Base-by-base conservation (phyloP, 2,888 invertebrate genomes). In the Troglohyphantes excavatus region DNA sequence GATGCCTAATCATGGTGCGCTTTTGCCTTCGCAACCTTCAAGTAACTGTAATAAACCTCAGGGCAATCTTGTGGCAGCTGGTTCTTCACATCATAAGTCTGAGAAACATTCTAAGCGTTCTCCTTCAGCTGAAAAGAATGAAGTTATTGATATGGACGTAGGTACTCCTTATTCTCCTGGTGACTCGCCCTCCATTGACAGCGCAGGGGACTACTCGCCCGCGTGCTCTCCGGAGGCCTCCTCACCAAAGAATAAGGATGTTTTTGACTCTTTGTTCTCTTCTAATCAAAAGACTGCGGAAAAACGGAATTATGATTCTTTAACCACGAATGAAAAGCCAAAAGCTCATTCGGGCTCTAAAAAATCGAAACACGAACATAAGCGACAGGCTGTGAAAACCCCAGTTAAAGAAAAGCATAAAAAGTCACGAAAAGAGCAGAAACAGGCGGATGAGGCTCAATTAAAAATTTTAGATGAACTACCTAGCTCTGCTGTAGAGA, bases 401-500 rank as follows among this genome's bases (percentile, higher is more conserved):
- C 91, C 91, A 63, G 29, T 91, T 21, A 81, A 90, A 11, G 91
- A 91, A 27, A 78, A 91, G 33, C 27, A 53, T 13, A 91, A 88
- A 75, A 82, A 59, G 23, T 21, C 82, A 29, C 81, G 79, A 0
- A 90, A 86, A 75, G 83, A 91, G 17, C 82, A 82, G n/a, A 86
- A 82, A 68, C 26, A 43, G 13, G 53, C 84, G 88, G 97, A 97
- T 93, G 97, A 97, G 92, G 96, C 96, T 93, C 96, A 96, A 93
- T 94, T 97, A 92, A 96, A 90, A 82, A 96, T 97, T 91, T 95
- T 97, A 92, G 98, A 98, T 93, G 98, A 98, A 93, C 94, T 98
- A 93, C 98, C 98, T 43, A 97, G 96, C 94, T 98, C 98, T 75
- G 98, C 98, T 61, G 97, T 97, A 85, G 98, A 98, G 94, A 95